These are phyloP conservation scores for Digitonthophagus gazella DNA, from an alignment of 2,888 invertebrate species.

Conservation along the genomic window DNA sequence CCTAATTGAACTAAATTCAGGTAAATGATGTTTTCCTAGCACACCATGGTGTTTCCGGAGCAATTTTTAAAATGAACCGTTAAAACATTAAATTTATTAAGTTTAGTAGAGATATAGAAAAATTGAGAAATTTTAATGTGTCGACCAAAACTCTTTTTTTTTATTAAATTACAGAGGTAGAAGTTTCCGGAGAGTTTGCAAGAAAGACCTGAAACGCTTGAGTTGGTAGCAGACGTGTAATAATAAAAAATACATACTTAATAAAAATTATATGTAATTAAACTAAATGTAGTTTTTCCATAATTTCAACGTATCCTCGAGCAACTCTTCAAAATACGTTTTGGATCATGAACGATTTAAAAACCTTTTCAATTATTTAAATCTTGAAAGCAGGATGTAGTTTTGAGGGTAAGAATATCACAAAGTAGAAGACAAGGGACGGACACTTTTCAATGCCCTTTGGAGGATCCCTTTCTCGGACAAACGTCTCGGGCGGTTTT, in stretches of 20 bases:
- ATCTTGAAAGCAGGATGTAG: slow-evolving; percentile 9
- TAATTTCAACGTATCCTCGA: too few species aligned
- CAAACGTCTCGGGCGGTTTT: background rate
- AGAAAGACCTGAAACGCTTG: background rate
- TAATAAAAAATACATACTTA: background rate
- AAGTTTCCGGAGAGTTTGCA: background rate
- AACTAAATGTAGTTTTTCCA: background rate
- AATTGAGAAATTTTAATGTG: background rate
- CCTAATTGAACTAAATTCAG: slow-evolving; percentile 11
- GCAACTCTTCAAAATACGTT: too few species aligned
- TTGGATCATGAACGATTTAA: slow-evolving; percentile 8
- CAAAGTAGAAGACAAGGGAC: slow-evolving; percentile 7
- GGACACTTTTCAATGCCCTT: slow-evolving; percentile 7
- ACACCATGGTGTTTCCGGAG: slow-evolving; percentile 8
- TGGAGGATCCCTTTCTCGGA: background rate
- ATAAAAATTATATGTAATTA: background rate
- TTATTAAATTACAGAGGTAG: background rate
- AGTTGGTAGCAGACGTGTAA: background rate
- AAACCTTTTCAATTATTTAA: slow-evolving; percentile 2
- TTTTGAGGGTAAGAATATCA: slow-evolving; percentile 11
- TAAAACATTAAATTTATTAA: slow-evolving; percentile 9
- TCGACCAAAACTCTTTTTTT: too few species aligned
- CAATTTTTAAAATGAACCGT: slow-evolving; percentile 5
- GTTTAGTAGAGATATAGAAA: background rate
- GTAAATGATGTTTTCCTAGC: slow-evolving; percentile 16